phyloP scores from a whole-genome alignment of 2,888 invertebrate species.

The Agriopis aurantiaria region DNA sequence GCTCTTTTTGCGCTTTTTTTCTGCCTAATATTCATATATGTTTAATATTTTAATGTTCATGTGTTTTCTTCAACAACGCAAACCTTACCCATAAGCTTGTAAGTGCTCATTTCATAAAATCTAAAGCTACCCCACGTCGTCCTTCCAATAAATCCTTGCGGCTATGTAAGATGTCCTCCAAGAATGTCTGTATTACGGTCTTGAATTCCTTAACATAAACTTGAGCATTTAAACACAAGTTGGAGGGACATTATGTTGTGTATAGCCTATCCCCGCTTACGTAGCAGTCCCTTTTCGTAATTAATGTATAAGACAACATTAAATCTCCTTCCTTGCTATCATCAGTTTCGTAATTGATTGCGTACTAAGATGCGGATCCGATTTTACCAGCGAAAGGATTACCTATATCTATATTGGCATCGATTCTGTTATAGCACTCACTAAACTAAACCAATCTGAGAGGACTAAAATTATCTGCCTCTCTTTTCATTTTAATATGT shows the following conservation, averaged over 20 bases:
- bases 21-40: no score
- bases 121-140: background rate
- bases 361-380: background rate
- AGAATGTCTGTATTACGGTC: conserved; percentile 49
- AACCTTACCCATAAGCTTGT: background rate
- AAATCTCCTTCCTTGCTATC: conserved; percentile 4
- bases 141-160: conserved; percentile 40
- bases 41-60: no score
- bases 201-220: conserved; percentile 41
- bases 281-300: conserved; percentile 10
- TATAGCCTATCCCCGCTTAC: conserved; percentile 10
- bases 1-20: no score
- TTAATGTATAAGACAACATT: conserved; percentile 17
- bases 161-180: conserved; percentile 30
- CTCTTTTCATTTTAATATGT: no score
- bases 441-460: no score
- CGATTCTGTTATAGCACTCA: no score
- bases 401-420: no score
- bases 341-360: conserved; percentile 11
- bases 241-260: conserved; percentile 23
- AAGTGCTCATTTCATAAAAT: background rate
- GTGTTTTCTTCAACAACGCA: no score
- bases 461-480: no score
- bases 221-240: conserved; percentile 37
- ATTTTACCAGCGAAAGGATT: background rate